Conservation (phyloP, 1,140 invertebrate genomes). For the Drosophila leontia region DNA sequence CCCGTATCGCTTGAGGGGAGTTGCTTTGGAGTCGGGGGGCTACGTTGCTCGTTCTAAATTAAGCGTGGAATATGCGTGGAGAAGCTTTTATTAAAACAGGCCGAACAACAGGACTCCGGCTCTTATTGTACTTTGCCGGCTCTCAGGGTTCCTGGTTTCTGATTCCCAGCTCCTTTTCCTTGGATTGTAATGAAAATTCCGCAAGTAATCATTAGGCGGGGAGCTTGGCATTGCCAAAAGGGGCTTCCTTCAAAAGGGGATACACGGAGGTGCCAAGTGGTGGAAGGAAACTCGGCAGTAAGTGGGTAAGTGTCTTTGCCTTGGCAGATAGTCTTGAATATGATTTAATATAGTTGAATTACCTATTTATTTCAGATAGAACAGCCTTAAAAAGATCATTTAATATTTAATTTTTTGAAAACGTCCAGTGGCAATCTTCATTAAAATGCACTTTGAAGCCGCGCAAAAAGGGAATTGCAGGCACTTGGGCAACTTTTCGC, state of each 20-base stretch:
- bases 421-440: slow-evolving; percentile 18
- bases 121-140: slow-evolving; percentile 6
- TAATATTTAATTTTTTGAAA: slow-evolving; percentile 3
- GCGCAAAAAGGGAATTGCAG: background rate
- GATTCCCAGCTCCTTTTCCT: background rate
- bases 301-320: background rate
- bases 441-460: slow-evolving; percentile 40
- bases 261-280: slow-evolving; percentile 6
- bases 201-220: slow-evolving; percentile 49
- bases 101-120: slow-evolving; percentile 26
- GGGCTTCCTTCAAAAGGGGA: background rate
- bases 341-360: background rate
- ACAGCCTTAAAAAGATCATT: background rate
- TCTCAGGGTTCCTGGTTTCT: background rate
- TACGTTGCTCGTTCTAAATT: slow-evolving; percentile 51
- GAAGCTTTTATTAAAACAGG: slow-evolving; percentile 70
- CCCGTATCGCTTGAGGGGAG: slow-evolving; percentile 48
- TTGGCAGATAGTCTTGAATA: background rate
- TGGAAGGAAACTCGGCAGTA: background rate
- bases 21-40: slow-evolving; percentile 4
- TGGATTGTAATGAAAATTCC: slow-evolving; percentile 60
- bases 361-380: accelerated
- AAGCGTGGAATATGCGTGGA: slow-evolving; percentile 71
- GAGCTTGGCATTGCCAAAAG: slow-evolving; percentile 2
- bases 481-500: slow-evolving; percentile 15